Percentiles rank a stretch among this genome's conserved stretches.
Evolutionary conservation across 2,797 vertebrate genomes (phyloP).

Genomic region (Helicolenus hilgendorfi): DNA sequence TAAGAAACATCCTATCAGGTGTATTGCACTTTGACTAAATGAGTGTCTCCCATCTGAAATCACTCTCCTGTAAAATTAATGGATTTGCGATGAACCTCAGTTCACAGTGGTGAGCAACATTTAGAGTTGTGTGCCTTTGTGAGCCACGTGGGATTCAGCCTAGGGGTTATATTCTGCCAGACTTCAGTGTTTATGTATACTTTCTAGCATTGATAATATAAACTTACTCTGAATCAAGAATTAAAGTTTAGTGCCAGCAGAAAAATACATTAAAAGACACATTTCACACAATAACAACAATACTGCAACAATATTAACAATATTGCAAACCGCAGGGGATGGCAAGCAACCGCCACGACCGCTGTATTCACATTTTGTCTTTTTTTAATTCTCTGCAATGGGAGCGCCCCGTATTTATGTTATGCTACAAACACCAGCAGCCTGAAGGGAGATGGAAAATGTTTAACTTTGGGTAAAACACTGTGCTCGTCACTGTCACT

Average conservation of each 20-base stretch:
- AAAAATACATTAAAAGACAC: neutral
- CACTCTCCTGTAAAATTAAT: constrained; percentile 24
- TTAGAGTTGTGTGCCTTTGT: constrained; percentile 3
- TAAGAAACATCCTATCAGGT: neutral
- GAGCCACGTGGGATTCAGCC: neutral
- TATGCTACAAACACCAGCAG: too few relatives aligned
- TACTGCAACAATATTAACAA: too few relatives aligned
- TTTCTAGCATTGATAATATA: neutral
- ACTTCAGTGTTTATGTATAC: neutral
- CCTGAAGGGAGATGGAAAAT: too few relatives aligned
- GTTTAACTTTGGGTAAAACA: too few relatives aligned
- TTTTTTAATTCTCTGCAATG: too few relatives aligned
- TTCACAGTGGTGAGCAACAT: neutral
- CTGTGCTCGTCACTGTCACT: too few relatives aligned
- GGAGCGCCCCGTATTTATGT: too few relatives aligned
- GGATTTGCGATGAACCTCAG: neutral
- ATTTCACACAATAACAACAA: neutral
- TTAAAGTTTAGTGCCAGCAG: neutral
- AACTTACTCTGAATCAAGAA: constrained; percentile 7
- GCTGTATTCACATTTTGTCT: too few relatives aligned
- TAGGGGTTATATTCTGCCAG: neutral
- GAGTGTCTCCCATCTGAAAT: constrained; percentile 8
- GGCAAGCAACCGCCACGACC: too few relatives aligned
- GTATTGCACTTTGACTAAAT: neutral
- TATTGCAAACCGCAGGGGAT: too few relatives aligned